Evolutionary conservation across 2,888 invertebrate genomes (phyloP).

Genomic region (Hoplodrina ambigua): DNA sequence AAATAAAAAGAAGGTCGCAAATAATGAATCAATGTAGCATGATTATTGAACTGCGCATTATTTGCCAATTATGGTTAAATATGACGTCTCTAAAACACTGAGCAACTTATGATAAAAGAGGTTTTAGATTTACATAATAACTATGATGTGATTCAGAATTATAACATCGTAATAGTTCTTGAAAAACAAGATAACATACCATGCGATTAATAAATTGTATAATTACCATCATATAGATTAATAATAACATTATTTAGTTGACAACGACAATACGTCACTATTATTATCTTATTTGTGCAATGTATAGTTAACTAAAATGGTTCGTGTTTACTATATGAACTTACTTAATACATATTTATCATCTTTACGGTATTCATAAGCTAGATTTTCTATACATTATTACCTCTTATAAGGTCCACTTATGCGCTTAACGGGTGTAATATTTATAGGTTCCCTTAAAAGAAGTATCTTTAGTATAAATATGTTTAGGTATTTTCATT

Average conservation of each 20-base stretch:
- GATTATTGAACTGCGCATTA: no score
- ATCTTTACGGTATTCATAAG: neutral
- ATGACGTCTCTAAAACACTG: no score
- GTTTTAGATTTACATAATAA: no score
- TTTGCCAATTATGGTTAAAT: no score
- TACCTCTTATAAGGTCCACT: conserved; percentile 4
- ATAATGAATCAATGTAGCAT: neutral
- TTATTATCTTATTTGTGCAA: conserved; percentile 24
- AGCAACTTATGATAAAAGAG: no score
- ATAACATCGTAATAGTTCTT: neutral
- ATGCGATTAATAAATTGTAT: conserved; percentile 9
- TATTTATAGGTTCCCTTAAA: neutral
- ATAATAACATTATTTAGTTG: conserved; percentile 5
- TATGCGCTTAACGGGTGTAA: neutral
- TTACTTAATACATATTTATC: neutral
- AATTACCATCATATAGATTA: conserved; percentile 14
- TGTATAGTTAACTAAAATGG: neutral
- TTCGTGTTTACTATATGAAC: neutral
- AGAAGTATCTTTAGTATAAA: no score
- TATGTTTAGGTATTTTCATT: no score
- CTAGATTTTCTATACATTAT: neutral
- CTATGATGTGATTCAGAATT: no score
- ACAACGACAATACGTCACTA: conserved; percentile 14
- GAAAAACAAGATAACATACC: conserved; percentile 32
- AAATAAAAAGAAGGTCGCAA: neutral